phyloP scores from a whole-genome alignment of 2,888 invertebrate genomes.

The Ectemnius cavifrons region DNA sequence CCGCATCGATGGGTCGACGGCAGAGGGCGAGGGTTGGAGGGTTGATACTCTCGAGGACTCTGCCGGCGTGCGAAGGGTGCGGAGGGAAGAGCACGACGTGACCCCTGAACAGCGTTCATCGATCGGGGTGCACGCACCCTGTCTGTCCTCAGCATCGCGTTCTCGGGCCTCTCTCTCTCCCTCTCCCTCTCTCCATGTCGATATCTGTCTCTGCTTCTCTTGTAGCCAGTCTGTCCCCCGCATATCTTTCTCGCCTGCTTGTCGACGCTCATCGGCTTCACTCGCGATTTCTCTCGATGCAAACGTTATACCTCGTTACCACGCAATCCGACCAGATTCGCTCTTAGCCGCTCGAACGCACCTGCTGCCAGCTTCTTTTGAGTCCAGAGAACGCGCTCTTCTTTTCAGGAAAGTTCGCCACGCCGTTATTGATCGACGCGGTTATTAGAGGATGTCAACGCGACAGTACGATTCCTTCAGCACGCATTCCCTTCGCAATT shows the following conservation, averaged over 20 bases:
- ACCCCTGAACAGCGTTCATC: conserved; percentile 63
- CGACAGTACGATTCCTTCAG: no score
- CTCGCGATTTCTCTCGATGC: neutral
- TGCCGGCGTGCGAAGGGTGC: conserved; percentile 27
- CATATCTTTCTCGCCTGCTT: neutral
- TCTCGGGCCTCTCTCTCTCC: neutral
- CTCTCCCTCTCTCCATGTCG: neutral
- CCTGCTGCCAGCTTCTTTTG: neutral
- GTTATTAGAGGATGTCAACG: neutral
- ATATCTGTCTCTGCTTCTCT: conserved; percentile 4
- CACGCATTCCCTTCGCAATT: neutral
- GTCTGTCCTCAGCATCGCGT: conserved; percentile 39
- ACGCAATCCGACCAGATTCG: neutral
- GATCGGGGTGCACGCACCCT: conserved; percentile 66
- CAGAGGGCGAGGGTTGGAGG: conserved; percentile 40
- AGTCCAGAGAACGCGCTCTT: neutral
- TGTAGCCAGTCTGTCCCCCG: no score
- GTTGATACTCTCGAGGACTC: conserved; percentile 43
- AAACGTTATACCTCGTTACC: neutral
- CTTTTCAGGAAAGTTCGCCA: neutral
- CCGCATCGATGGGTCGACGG: conserved; percentile 36
- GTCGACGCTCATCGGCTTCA: neutral
- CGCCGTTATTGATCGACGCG: neutral
- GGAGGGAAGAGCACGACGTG: conserved; percentile 40
- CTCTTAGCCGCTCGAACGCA: neutral